These are phyloP conservation scores for Bradypodion pumilum DNA, from an alignment of 2,797 vertebrate genomes.

Conservation along the genomic window DNA sequence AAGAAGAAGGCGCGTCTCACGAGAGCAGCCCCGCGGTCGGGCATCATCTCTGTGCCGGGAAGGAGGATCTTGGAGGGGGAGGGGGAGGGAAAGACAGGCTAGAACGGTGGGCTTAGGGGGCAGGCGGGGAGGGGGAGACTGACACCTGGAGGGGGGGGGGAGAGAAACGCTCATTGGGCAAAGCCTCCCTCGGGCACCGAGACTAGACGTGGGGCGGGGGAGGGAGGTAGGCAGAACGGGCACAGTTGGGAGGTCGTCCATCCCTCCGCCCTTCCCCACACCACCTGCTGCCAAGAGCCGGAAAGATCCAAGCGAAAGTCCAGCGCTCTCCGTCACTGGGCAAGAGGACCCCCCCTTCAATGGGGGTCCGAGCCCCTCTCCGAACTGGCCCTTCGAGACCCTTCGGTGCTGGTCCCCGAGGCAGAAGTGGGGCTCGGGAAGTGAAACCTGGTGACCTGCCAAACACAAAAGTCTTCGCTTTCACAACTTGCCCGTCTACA, in stretches of 20 bases:
- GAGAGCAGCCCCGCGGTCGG: not conserved
- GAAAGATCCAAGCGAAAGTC: conserved; percentile 43
- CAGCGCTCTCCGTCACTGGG: conserved; percentile 25
- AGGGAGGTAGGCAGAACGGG: too few species aligned
- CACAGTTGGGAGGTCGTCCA: not conserved
- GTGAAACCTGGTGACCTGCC: too few species aligned
- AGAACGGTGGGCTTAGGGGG: conserved; percentile 57
- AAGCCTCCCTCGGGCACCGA: conserved; percentile 65
- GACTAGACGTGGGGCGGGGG: not conserved
- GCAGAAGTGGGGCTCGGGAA: too few species aligned
- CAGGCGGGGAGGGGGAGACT: conserved; percentile 33
- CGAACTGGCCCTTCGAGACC: too few species aligned
- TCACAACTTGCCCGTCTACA: too few species aligned
- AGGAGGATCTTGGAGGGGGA: conserved; percentile 14
- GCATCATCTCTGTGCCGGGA: conserved; percentile 12
- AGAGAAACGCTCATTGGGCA: conserved; percentile 76
- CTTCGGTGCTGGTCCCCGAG: too few species aligned
- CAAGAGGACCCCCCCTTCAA: not conserved
- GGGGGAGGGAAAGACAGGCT: conserved; percentile 43
- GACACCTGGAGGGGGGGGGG: conserved; percentile 56
- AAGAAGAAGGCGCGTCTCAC: not conserved
- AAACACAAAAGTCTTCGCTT: too few species aligned
- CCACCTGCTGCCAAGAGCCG: conserved; percentile 56
- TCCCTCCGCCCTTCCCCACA: not conserved
- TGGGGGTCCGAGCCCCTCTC: conserved; percentile 21